Conservation (phyloP, 2,888 invertebrate genomes). For the Pimpla rufipes region DNA sequence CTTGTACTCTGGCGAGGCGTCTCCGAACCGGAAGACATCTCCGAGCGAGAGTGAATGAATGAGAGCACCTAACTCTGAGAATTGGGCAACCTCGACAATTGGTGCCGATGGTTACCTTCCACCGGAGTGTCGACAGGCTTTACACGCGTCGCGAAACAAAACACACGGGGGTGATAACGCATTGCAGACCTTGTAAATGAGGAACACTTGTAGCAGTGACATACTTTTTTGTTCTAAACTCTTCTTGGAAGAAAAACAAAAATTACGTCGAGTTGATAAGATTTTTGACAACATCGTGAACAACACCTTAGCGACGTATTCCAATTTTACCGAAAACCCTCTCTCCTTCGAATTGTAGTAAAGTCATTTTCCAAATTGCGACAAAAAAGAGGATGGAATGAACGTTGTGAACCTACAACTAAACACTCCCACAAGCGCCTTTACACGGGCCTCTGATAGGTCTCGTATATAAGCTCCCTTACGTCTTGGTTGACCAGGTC, state of each 20-base stretch:
- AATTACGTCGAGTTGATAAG: too few species aligned
- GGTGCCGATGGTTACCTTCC: neutral
- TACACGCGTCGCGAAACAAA: too few species aligned
- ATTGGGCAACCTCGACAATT: slow-evolving; percentile 14
- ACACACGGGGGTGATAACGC: too few species aligned
- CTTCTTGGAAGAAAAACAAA: too few species aligned
- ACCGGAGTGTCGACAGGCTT: too few species aligned
- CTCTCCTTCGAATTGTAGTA: neutral
- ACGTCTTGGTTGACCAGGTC: slow-evolving; percentile 45
- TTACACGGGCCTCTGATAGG: slow-evolving; percentile 56
- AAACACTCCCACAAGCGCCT: slow-evolving; percentile 66
- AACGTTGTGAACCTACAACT: slow-evolving; percentile 28
- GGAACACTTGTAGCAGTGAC: too few species aligned
- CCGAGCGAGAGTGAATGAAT: slow-evolving; percentile 7
- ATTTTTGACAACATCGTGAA: too few species aligned
- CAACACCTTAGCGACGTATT: neutral
- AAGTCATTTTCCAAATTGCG: neutral
- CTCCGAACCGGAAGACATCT: slow-evolving; percentile 59
- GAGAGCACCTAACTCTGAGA: slow-evolving; percentile 18
- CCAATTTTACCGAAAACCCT: slow-evolving; percentile 31
- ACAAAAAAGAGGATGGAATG: slow-evolving; percentile 9
- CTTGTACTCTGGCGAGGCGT: slow-evolving; percentile 60
- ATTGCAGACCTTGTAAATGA: too few species aligned
- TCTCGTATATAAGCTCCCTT: slow-evolving; percentile 12
- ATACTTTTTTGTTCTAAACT: too few species aligned